phyloP scores from a whole-genome alignment of 2,113 vertebrate species.

The Pseudorectes ferrugineus region DNA sequence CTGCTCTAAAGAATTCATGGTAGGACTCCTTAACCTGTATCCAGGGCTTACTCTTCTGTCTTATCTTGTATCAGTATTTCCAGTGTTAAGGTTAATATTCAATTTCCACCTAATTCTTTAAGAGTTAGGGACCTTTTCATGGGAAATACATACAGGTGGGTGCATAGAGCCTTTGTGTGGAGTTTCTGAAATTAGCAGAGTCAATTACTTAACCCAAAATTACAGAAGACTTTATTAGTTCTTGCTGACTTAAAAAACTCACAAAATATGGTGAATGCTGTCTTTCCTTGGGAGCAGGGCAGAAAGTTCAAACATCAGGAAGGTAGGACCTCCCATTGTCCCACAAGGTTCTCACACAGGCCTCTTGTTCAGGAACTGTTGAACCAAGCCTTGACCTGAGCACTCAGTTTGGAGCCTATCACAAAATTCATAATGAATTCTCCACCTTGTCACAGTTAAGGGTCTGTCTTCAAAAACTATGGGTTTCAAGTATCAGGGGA shows the following conservation, averaged over 20 bases:
- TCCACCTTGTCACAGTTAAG: neutral
- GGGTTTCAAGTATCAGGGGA: neutral
- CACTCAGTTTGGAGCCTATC: neutral
- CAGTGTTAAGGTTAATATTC: neutral
- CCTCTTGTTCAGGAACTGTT: neutral
- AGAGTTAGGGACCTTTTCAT: neutral
- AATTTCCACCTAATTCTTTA: neutral
- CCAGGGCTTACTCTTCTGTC: neutral
- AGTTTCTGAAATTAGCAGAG: neutral
- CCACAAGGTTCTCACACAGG: neutral
- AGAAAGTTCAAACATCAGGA: neutral
- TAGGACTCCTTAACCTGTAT: neutral
- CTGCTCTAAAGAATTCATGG: neutral
- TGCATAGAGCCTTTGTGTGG: neutral
- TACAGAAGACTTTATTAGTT: neutral
- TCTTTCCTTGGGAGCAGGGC: neutral
- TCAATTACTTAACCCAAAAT: neutral
- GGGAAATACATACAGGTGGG: neutral
- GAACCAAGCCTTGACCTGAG: neutral
- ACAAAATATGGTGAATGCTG: fast-evolving
- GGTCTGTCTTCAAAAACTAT: neutral
- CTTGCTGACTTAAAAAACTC: neutral
- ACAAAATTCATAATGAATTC: neutral
- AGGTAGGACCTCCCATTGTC: neutral
- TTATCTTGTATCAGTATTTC: neutral